Percentiles rank a stretch among this genome's conserved stretches.
Evolutionary conservation across 2,797 vertebrate genomes (phyloP).

Genomic region (Carduelis carduelis): DNA sequence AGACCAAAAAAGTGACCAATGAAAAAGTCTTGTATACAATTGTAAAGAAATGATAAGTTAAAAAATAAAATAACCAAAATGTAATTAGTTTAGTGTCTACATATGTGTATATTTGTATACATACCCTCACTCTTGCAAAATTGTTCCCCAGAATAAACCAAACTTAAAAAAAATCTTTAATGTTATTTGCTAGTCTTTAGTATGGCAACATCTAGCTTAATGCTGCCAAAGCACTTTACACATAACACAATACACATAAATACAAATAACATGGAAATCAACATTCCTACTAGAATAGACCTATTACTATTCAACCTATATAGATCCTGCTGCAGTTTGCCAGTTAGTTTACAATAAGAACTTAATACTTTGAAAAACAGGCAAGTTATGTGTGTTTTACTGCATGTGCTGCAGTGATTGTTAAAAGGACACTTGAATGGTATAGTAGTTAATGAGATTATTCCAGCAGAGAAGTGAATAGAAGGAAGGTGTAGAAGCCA

Average conservation of each 20-base stretch:
- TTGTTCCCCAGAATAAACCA: background rate
- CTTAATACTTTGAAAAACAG: background rate
- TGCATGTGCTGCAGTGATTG: background rate
- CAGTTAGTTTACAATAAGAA: background rate
- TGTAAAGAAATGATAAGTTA: background rate
- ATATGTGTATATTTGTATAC: background rate
- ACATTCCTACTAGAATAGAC: background rate
- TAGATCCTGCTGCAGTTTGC: background rate
- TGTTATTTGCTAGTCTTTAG: background rate
- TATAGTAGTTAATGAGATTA: background rate
- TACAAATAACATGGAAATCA: background rate
- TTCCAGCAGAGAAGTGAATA: conserved; percentile 1
- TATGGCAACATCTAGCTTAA: background rate
- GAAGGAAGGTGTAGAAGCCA: background rate
- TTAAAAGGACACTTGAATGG: background rate
- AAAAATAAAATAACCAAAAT: background rate
- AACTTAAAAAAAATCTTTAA: background rate
- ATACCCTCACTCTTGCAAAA: background rate
- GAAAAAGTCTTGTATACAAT: background rate
- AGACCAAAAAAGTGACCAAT: background rate
- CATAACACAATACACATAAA: background rate
- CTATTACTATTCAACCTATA: background rate
- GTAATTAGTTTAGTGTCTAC: background rate
- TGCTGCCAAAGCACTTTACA: background rate
- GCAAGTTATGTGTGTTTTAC: background rate